Percentiles rank a stretch among this genome's conserved stretches.
phyloP scores from a whole-genome alignment of 2,888 invertebrate genomes.

The Creontiades dilutus region DNA sequence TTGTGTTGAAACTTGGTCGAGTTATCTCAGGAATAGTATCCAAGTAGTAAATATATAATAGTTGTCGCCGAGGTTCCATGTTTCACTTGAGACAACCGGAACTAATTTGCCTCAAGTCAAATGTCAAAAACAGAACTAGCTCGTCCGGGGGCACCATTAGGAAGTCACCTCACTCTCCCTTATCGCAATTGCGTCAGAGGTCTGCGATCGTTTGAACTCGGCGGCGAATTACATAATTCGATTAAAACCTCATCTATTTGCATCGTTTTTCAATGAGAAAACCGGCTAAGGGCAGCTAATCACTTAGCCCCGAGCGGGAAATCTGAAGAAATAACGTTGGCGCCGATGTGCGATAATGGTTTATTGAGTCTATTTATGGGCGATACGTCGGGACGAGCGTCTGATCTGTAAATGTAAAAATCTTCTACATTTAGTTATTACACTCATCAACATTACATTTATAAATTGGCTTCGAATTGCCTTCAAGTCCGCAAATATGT shows the following conservation, averaged over 20 bases:
- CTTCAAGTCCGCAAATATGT: no score
- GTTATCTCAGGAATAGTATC: no score
- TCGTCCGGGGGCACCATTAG: not conserved
- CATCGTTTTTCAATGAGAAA: slow-evolving; percentile 9
- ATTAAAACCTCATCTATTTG: not conserved
- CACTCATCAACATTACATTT: no score
- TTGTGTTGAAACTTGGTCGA: no score
- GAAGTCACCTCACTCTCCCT: not conserved
- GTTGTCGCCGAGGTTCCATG: no score
- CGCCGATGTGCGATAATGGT: slow-evolving; percentile 39
- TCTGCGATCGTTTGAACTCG: slow-evolving; percentile 1
- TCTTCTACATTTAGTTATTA: no score
- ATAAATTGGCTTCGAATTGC: no score
- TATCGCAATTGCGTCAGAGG: not conserved
- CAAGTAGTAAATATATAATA: no score
- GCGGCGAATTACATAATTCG: not conserved
- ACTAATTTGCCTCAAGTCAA: no score
- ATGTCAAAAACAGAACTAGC: no score
- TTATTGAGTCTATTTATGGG: slow-evolving; percentile 1
- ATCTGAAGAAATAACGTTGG: slow-evolving; percentile 23
- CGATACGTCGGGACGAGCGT: not conserved
- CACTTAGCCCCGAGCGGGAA: not conserved
- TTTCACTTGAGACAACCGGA: no score
- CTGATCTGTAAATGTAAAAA: not conserved
- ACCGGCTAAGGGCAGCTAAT: slow-evolving; percentile 20